Evolutionary conservation across 2,113 vertebrate genomes (phyloP).

Genomic region (Verasper variegatus): DNA sequence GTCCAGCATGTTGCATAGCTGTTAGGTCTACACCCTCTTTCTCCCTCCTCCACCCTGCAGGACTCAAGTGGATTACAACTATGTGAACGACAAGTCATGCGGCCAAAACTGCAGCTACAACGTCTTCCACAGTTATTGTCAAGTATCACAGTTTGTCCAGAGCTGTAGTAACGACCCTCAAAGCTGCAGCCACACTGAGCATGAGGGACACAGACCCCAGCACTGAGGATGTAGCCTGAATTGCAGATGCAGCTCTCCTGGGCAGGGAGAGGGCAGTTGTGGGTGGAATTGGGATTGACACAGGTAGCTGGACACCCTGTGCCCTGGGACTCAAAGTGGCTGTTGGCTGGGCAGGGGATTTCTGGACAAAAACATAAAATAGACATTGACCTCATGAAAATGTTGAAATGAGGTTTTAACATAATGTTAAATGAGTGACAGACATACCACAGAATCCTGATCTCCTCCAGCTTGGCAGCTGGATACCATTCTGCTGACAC

Average conservation of each 20-base stretch:
- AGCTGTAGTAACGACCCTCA: constrained; percentile 66
- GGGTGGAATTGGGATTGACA: constrained; percentile 51
- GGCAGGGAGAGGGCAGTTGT: constrained; percentile 60
- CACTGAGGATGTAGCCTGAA: constrained; percentile 68
- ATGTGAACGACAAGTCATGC: constrained; percentile 63
- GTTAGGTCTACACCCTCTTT: constrained; percentile 62
- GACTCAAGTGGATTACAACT: constrained; percentile 45
- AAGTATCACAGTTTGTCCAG: constrained; percentile 66
- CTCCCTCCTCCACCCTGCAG: constrained; percentile 47
- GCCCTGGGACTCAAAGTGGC: constrained; percentile 75
- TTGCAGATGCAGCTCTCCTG: constrained; percentile 75
- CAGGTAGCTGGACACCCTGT: constrained; percentile 74
- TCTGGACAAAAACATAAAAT: constrained; percentile 34
- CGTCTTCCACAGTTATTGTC: constrained; percentile 57
- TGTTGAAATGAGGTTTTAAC: neutral
- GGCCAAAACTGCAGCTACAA: constrained; percentile 58
- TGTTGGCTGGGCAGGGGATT: constrained; percentile 70
- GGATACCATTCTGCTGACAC: constrained; percentile 67
- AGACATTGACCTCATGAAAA: rapidly evolving
- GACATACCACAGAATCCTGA: constrained; percentile 66
- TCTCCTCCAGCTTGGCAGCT: constrained; percentile 64
- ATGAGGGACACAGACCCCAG: constrained; percentile 59
- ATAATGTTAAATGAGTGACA: neutral
- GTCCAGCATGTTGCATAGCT: constrained; percentile 62
- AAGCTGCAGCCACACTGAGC: constrained; percentile 74